These are phyloP conservation scores for Cladopsammia gracilis DNA, from an alignment of 64 coral and sea anemone genomes.

Conservation along the genomic window DNA sequence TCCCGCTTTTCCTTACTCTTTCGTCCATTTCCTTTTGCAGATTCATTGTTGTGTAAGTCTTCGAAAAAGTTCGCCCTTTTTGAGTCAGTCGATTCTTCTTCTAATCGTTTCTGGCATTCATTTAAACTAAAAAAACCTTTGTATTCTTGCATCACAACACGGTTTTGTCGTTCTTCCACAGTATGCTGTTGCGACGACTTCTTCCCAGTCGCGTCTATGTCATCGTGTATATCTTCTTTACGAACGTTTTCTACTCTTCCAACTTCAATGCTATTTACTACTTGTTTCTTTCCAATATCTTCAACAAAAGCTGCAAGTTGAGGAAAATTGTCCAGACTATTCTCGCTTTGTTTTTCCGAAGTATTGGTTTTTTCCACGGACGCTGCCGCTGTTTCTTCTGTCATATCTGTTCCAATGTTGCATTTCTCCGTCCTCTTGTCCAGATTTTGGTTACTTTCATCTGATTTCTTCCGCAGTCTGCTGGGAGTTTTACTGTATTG, in stretches of 20 bases:
- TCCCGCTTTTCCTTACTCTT: neutral
- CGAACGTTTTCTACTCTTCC: neutral
- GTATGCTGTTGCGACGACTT: neutral
- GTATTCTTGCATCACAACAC: neutral
- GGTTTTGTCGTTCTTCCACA: neutral
- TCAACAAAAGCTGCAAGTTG: neutral
- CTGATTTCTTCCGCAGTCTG: neutral
- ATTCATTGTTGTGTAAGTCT: neutral
- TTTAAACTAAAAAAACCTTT: neutral
- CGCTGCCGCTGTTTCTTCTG: neutral
- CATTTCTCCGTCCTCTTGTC: neutral
- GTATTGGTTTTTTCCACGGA: neutral
- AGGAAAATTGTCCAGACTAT: neutral
- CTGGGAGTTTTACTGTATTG: slow-evolving; percentile 5
- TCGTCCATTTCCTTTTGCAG: neutral
- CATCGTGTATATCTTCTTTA: neutral
- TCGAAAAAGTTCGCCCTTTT: too few relatives aligned
- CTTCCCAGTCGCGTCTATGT: neutral
- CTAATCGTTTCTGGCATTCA: neutral
- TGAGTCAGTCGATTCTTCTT: neutral
- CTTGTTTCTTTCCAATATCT: neutral
- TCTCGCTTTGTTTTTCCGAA: neutral
- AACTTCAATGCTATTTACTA: neutral
- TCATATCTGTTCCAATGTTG: too few relatives aligned
- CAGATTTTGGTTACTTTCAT: neutral